Percentiles rank a stretch among this genome's conserved stretches.
Evolutionary conservation across 92 coral and sea anemone species (phyloP).

Genomic region (Muricea muricata): DNA sequence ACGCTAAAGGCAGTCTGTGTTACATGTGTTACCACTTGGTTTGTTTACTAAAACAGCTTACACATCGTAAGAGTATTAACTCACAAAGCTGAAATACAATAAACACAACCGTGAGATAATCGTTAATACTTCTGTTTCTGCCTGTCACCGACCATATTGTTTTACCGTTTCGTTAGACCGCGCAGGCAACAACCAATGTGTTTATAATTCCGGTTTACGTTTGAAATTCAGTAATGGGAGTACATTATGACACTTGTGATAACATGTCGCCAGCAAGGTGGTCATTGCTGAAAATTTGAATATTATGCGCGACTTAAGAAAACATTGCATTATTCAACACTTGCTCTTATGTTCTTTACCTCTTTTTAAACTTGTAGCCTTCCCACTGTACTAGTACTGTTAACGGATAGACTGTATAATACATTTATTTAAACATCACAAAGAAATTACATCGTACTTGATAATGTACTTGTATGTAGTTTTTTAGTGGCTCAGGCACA

Average conservation of each 20-base stretch:
- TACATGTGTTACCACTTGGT: conserved; percentile 33
- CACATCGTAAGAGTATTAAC: conserved; percentile 43
- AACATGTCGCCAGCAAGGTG: conserved; percentile 36
- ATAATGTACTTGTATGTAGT: too few species aligned
- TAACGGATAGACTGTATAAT: too few species aligned
- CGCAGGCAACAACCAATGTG: not conserved
- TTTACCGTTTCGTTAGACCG: conserved; percentile 8
- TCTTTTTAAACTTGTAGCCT: not conserved
- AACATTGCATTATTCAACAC: conserved; percentile 6
- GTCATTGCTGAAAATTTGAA: conserved; percentile 13
- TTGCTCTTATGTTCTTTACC: too few species aligned
- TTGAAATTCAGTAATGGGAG: conserved; percentile 27
- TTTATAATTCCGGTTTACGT: conserved; percentile 22
- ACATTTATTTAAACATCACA: too few species aligned
- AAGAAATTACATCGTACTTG: too few species aligned
- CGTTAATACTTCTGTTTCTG: conserved; percentile 15
- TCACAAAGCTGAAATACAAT: conserved; percentile 36
- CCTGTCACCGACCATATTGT: conserved; percentile 25
- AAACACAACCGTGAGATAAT: conserved; percentile 39
- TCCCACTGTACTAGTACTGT: too few species aligned
- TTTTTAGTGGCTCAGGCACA: too few species aligned
- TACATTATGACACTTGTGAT: conserved; percentile 20
- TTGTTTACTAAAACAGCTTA: conserved; percentile 35
- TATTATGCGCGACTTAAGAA: conserved; percentile 12
- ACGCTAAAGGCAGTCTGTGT: conserved; percentile 3